Percentiles rank a stretch among this genome's conserved stretches.
Evolutionary conservation across 2,888 invertebrate species (phyloP).

Genomic region (Andricus curvator): DNA sequence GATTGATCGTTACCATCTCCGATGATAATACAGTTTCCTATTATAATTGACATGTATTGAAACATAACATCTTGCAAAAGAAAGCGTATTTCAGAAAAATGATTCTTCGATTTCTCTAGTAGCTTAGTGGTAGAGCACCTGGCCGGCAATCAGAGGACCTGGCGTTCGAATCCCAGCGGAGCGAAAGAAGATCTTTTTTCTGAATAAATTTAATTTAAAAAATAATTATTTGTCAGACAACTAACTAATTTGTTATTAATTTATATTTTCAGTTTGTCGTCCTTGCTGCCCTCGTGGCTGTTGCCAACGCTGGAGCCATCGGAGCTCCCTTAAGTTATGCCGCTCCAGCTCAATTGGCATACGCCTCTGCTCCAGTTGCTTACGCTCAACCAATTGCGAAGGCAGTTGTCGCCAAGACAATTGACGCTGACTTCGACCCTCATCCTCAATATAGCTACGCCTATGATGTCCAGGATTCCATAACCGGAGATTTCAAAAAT

Average conservation of each 20-base stretch:
- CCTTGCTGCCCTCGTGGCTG: conserved; percentile 77
- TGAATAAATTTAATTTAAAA: too few relatives aligned
- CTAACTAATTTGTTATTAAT: not conserved
- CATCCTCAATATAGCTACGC: conserved; percentile 67
- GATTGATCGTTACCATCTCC: too few relatives aligned
- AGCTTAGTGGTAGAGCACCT: too few relatives aligned
- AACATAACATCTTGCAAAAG: too few relatives aligned
- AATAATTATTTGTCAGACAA: not conserved
- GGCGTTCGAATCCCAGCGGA: too few relatives aligned
- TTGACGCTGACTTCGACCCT: conserved; percentile 63
- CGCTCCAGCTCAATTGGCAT: conserved; percentile 33
- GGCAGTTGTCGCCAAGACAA: conserved; percentile 60
- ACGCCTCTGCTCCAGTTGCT: conserved; percentile 41
- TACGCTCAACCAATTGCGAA: conserved; percentile 80
- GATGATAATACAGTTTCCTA: too few relatives aligned
- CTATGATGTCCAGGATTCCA: conserved; percentile 65
- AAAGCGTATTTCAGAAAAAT: too few relatives aligned
- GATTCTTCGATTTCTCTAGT: too few relatives aligned
- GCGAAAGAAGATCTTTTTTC: too few relatives aligned
- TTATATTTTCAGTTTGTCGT: conserved; percentile 76
- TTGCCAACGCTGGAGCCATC: conserved; percentile 79
- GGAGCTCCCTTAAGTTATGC: conserved; percentile 68
- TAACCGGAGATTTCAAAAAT: conserved; percentile 65
- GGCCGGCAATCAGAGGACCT: too few relatives aligned
- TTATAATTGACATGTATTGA: too few relatives aligned